Evolutionary conservation across 53 echinoderm and acorn worm genomes (phyloP), one percentile per base, ranked within the genome.

Genomic region (Luidia sarsii): DNA sequence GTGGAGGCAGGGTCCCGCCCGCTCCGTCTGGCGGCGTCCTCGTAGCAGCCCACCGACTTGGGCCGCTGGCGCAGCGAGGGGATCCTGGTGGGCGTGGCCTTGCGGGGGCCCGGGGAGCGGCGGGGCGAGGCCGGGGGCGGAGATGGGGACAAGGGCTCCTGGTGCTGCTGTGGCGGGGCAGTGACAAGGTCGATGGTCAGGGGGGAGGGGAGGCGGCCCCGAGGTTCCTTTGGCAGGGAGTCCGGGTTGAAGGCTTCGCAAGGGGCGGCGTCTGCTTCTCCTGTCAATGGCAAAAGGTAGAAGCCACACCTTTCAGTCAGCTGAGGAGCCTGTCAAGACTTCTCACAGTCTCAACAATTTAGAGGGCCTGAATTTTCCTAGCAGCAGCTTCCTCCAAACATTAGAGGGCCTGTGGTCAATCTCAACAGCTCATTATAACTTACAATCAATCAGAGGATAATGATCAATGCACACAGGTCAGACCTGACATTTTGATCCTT

Each of bases 221-320:
- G 72, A 32, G 72, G 37, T 15, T 71, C 72, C 54, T 55, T 56
- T n/a, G 36, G 54, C 24, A 36, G 38, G 54, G 72, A 36, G 20
- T 71, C 56, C 7, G 72, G 72, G 8, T 71, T 71, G 27, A 71
- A 71, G 14, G 72, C 55, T 36, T 71, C 72, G 24, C 72, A 71
- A 24, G 72, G 72, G 10, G 72, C 72, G 18, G 72, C 53, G 54
- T 71, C 72, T 5, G 72, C 54, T 50, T 71, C 72, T 23, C 56
- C 72, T 71, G 56, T 35, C 22, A 23, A 37, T 22, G 37, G 38
- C 7, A 34, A 37, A 7, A 54, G 20, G n/a, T 43, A 46, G 4
- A 63, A 60, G 14, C 36, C 1, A 35, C 7, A 34, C 1, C 1
- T 63, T 5, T 0, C 19, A 36, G 18, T 4, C 18, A 18, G 36